These are phyloP conservation scores for Epinotia bilunana DNA, from an alignment of 2,888 invertebrate genomes.

Conservation along the genomic window DNA sequence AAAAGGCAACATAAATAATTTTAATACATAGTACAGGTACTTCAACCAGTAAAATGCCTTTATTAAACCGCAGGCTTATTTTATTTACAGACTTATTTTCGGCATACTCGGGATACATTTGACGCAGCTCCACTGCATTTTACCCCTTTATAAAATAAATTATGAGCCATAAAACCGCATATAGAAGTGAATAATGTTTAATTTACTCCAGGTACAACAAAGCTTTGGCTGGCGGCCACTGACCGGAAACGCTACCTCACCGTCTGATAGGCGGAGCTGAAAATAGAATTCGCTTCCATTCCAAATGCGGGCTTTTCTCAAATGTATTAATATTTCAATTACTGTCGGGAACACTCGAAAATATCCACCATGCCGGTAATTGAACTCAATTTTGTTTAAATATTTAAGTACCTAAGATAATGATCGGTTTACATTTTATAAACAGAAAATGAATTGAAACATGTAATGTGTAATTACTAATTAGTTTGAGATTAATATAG, in stretches of 20 bases:
- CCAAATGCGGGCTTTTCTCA: slow-evolving; percentile 10
- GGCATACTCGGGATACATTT: not conserved
- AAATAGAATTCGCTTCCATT: slow-evolving; percentile 37
- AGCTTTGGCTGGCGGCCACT: slow-evolving; percentile 26
- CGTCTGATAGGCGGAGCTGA: slow-evolving; percentile 18
- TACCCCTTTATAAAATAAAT: slow-evolving; percentile 17
- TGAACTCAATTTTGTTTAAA: not conserved
- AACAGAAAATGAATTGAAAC: too few species aligned
- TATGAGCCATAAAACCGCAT: slow-evolving; percentile 9
- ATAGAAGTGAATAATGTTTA: slow-evolving; percentile 19
- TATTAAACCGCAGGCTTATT: not conserved
- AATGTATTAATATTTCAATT: slow-evolving; percentile 14
- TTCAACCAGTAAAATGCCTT: too few species aligned
- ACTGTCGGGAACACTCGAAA: not conserved
- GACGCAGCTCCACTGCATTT: not conserved
- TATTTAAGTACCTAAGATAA: too few species aligned
- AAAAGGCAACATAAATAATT: too few species aligned
- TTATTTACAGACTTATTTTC: too few species aligned
- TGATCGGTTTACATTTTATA: too few species aligned
- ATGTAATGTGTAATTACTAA: too few species aligned
- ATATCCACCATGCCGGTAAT: not conserved
- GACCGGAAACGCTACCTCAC: slow-evolving; percentile 10
- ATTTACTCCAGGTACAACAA: slow-evolving; percentile 23
- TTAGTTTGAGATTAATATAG: too few species aligned
- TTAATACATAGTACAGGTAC: too few species aligned